A percentile compares a stretch with the other conserved stretches of the same genome.
These are phyloP conservation scores for Ceyx melanurus DNA, from an alignment of 2,113 vertebrate species.

Conservation along the genomic window DNA sequence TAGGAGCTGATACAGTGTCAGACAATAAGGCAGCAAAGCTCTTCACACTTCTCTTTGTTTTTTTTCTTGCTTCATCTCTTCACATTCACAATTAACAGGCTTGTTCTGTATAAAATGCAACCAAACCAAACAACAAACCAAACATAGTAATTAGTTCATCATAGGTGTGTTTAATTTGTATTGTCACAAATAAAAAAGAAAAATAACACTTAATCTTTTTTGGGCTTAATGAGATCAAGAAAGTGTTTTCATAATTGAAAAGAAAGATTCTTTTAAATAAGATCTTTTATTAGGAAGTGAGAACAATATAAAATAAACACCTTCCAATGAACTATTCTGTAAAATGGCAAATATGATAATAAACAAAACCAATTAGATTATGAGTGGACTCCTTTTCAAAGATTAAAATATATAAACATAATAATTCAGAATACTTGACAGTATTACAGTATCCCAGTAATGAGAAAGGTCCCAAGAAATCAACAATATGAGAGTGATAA, in stretches of 20 bases:
- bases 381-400: constrained; percentile 1
- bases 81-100: not conserved
- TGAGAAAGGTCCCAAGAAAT: not conserved
- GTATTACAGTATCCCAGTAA: not conserved
- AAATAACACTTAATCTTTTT: constrained; percentile 32
- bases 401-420: constrained; percentile 23
- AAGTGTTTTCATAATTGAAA: constrained; percentile 51
- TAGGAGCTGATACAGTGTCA: not conserved
- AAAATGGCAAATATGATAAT: constrained; percentile 25
- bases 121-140: not conserved
- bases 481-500: not conserved
- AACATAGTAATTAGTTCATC: constrained; percentile 14
- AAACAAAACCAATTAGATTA: constrained; percentile 44
- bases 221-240: constrained; percentile 34
- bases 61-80: constrained; percentile 6
- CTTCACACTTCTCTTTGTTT: not conserved
- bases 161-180: constrained; percentile 39
- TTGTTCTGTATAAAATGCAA: not conserved
- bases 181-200: constrained; percentile 44
- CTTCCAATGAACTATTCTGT: constrained; percentile 17
- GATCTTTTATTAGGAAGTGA: not conserved
- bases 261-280: constrained; percentile 18
- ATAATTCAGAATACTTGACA: constrained; percentile 26
- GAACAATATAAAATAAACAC: constrained; percentile 4
- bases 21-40: not conserved